A percentile compares a stretch with the other conserved stretches of the same genome.
These are phyloP conservation scores for Nasua narica DNA, from an alignment of 2,797 vertebrate species.

Conservation along the genomic window DNA sequence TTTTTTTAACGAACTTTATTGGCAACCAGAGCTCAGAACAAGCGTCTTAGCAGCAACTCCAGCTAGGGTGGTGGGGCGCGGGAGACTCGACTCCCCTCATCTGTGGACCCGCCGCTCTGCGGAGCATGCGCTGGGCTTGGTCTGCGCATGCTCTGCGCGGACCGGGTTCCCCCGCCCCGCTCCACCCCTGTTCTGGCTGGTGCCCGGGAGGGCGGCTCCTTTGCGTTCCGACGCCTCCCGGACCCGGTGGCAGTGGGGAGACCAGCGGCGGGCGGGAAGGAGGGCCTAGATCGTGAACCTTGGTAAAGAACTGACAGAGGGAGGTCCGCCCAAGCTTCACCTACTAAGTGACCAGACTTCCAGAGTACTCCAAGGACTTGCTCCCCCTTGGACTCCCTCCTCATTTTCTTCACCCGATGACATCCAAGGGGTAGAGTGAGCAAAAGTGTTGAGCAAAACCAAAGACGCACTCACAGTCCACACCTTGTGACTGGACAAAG, in stretches of 20 bases:
- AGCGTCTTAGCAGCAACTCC: not conserved
- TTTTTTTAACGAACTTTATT: slow-evolving; percentile 44
- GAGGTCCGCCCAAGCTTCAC: not conserved
- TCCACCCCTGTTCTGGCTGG: not conserved
- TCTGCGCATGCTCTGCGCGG: slow-evolving; percentile 23
- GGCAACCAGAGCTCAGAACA: not conserved
- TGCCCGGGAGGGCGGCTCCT: not conserved
- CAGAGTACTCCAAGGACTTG: not conserved
- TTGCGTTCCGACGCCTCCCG: not conserved
- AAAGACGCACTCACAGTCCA: not conserved
- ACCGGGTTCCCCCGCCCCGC: not conserved
- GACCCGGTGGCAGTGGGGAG: not conserved
- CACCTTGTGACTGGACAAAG: not conserved
- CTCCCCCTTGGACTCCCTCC: not conserved
- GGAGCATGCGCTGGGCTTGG: slow-evolving; percentile 59
- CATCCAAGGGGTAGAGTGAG: not conserved
- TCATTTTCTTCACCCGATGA: not conserved
- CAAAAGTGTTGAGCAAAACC: not conserved
- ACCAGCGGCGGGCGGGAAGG: accelerated
- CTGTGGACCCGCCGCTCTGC: not conserved
- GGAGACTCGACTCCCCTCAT: not conserved
- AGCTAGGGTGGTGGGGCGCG: not conserved
- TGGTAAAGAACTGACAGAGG: accelerated
- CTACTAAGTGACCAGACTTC: not conserved
- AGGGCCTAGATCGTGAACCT: too few relatives aligned